Base-by-base conservation (phyloP, 2,888 invertebrate genomes). In the Apamea sordens region DNA sequence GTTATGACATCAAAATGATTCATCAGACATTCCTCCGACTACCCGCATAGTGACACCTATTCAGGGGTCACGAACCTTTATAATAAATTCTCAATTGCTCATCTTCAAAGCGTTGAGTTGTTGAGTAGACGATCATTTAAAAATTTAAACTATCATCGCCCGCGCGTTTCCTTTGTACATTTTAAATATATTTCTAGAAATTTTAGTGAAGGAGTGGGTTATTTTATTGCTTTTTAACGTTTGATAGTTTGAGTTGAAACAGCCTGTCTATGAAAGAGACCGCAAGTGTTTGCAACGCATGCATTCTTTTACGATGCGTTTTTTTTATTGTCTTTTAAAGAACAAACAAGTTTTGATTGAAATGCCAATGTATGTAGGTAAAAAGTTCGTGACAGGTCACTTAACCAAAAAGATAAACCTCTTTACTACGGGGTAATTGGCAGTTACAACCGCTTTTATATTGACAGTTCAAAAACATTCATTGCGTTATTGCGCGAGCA, bases 41-140 rank as follows among this genome's bases (percentile, higher is more conserved):
- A 73, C 85, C 76, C 85, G 85, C 77, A 87, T 85, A 61, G 72
- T 68, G 41, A 47, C 76, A 73, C 8, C 13, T 67, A 64, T 61
- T 50, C 50, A 85, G 74, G 41, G 85, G 80, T 85, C 88, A 85
- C 11, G 47, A 84, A 87, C 80, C 76, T 80, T 77, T 69, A 13
- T 13, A 85, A 56, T 18, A 28, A 28, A 79, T 63, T 44, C 32
- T 44, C 77, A 77, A 84, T 84, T 82, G 36, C 36, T 68, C 63
- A 50, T 73, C 70, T 64, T 53, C 15, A 73, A 73, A 69, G 59
- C 36, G 71, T 7, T 61, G 11, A 68, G 53, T 36, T 44, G 71
- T 7, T 61, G 11, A 68, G 53, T 36, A 82, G 44, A 73, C 41
- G n/a, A 69, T 70, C 21, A 53, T n/a, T 28, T 41, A 61, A 53